Base-by-base conservation (phyloP, 2,888 invertebrate species). In the Hyposoter dolosus region DNA sequence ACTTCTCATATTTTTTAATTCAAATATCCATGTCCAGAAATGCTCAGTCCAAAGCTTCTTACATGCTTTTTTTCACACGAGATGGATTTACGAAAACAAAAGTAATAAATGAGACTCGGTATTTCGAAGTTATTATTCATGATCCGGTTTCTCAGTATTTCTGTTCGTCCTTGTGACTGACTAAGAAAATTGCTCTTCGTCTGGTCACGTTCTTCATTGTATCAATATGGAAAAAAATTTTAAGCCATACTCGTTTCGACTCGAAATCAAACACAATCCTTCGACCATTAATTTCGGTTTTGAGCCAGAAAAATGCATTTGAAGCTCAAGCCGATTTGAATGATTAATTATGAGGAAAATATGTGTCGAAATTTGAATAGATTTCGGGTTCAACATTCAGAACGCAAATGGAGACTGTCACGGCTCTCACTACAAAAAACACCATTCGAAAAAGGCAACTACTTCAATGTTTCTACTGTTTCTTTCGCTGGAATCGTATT, bases 121-220 rank as follows among this genome's bases (percentile, higher is more conserved):
- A 60, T 69, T 15, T 40, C 19, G 35, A 50, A 7, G 23, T 78
- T 68, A 17, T 76, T 47, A 35, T 68, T 56, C 69, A 17, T 45
- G 35, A 72, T 47, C 78, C 53, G 66, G 72, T 83, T 72, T 66
- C n/a, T 23, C 35, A n/a, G 15, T 45, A 32, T 72, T 72, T 63
- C 45, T 15, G 15, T 50, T 65, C 23, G 77, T 72, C 72, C 76
- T 76, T 76, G 63, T n/a, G 12, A 68, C 23, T 50, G 23, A 50
- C 40, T 69, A 40, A 82, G 69, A 23, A 72, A 35, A 60, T 63
- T 23, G 69, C n/a, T 82, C 69, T 43, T 47, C 50, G 72, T 81
- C 35, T 60, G 45, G 69, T 69, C 68, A 71, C 68, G 69, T 82
- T 63, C 56, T n/a, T 66, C n/a, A 53, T 74, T 50, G 72, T 72